Percentiles rank a stretch among this genome's conserved stretches.
phyloP scores from a whole-genome alignment of 2,888 invertebrate species.

The Ophion obscuratus region DNA sequence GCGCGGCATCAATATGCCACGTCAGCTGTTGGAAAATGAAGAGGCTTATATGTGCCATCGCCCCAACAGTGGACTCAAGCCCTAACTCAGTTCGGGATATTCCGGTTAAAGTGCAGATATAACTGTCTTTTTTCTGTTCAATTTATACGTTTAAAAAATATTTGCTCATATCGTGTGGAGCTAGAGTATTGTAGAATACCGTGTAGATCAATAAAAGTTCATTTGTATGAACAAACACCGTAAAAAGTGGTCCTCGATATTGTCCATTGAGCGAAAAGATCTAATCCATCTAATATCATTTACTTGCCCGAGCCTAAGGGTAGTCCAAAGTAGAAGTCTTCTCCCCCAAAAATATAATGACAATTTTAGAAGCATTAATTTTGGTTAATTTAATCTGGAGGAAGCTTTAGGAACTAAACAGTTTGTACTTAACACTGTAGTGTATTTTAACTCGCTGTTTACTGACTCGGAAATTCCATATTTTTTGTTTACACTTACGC shows the following conservation, averaged over 20 bases:
- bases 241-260: background rate
- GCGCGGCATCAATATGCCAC: background rate
- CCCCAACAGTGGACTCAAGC: background rate
- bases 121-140: too few relatives aligned
- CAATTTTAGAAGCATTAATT: too few relatives aligned
- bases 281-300: background rate
- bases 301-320: background rate
- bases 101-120: too few relatives aligned
- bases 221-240: background rate
- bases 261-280: background rate
- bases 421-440: too few relatives aligned
- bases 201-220: background rate
- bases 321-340: background rate
- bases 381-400: too few relatives aligned
- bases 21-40: background rate
- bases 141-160: too few relatives aligned
- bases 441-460: too few relatives aligned
- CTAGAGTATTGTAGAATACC: background rate
- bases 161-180: background rate
- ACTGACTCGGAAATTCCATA: too few relatives aligned
- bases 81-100: too few relatives aligned
- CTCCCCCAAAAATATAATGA: too few relatives aligned
- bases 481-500: too few relatives aligned
- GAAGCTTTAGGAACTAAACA: too few relatives aligned
- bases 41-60: background rate